Conservation (phyloP, 2,113 vertebrate species). For the Pelecanus crispus region DNA sequence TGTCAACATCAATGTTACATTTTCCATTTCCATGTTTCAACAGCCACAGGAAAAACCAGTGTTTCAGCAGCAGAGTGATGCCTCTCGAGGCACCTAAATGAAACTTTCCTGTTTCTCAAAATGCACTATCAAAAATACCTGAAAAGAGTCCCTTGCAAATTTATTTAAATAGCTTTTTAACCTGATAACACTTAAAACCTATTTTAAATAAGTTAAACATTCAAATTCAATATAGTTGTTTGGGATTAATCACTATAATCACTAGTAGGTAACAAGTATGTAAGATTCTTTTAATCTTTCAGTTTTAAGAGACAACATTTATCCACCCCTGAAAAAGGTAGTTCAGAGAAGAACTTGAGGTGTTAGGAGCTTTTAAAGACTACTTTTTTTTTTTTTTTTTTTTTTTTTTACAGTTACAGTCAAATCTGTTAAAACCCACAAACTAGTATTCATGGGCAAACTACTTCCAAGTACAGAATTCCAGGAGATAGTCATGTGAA, state of each 20-base stretch:
- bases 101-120: neutral
- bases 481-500: neutral
- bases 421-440: neutral
- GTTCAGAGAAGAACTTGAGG: neutral
- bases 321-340: fast-evolving
- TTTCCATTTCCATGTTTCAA: neutral
- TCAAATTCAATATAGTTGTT: neutral
- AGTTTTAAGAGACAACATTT: neutral
- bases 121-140: neutral
- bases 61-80: neutral
- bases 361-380: neutral
- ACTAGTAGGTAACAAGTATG: neutral
- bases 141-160: neutral
- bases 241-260: neutral
- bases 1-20: neutral
- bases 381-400: neutral
- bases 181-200: neutral
- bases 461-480: neutral
- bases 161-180: neutral
- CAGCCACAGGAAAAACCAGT: neutral
- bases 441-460: neutral
- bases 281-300: neutral
- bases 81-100: neutral
- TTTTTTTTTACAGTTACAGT: neutral
- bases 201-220: neutral